Evolutionary conservation across 2,888 invertebrate genomes (phyloP).

Genomic region (Drosophila histrio): DNA sequence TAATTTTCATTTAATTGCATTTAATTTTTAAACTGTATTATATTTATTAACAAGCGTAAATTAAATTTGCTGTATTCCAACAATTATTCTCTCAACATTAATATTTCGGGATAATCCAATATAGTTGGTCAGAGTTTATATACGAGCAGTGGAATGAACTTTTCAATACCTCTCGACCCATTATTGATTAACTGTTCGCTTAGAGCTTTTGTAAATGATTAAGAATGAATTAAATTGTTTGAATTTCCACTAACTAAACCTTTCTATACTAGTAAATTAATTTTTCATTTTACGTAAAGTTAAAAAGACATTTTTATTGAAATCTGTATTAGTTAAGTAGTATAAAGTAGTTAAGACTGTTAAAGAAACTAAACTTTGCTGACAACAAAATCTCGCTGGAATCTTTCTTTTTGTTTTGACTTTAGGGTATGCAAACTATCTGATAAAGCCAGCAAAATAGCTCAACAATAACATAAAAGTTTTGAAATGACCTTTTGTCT

Average conservation of each 20-base stretch:
- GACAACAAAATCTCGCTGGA: not conserved
- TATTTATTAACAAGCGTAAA: not conserved
- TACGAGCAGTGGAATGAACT: too few relatives aligned
- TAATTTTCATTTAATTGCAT: not conserved
- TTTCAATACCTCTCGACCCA: not conserved
- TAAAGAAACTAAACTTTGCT: not conserved
- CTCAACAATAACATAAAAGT: slow-evolving; percentile 9
- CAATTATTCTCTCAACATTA: not conserved
- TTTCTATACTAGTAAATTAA: too few relatives aligned
- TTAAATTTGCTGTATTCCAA: not conserved
- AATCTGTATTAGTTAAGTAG: too few relatives aligned
- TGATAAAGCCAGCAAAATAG: slow-evolving; percentile 17
- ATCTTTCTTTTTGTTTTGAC: not conserved
- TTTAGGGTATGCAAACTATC: not conserved
- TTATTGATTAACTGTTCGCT: not conserved
- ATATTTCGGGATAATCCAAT: not conserved
- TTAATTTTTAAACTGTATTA: not conserved
- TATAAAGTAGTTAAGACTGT: too few relatives aligned
- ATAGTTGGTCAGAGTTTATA: too few relatives aligned
- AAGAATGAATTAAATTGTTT: too few relatives aligned
- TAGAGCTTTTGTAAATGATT: too few relatives aligned
- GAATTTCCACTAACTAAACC: too few relatives aligned
- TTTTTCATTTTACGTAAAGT: too few relatives aligned
- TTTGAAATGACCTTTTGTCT: slow-evolving; percentile 39
- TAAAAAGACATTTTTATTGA: too few relatives aligned